Conservation (phyloP, 2,797 vertebrate genomes). For the Falco columbarius region DNA sequence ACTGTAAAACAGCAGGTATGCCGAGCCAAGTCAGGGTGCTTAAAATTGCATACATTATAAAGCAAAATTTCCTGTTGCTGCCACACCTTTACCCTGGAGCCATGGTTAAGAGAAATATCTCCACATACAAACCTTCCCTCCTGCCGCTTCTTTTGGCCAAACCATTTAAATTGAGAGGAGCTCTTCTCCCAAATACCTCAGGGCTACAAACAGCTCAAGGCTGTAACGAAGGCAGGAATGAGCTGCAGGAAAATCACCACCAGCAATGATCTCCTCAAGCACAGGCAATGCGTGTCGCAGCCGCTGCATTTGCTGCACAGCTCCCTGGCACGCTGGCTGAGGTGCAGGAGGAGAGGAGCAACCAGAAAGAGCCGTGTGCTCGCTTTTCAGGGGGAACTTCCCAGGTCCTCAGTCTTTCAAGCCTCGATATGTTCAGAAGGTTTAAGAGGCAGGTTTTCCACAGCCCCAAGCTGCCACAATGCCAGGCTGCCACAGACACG, state of each 20-base stretch:
- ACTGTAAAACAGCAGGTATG: background rate
- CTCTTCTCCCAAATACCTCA: background rate
- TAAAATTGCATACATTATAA: background rate
- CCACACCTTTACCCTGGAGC: background rate
- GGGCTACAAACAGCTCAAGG: background rate
- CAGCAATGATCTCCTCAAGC: background rate
- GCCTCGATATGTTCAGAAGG: background rate
- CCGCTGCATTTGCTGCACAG: background rate
- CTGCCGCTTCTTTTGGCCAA: background rate
- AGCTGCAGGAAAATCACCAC: background rate
- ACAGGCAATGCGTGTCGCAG: background rate
- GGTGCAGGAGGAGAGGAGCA: background rate
- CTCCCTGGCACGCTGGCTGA: background rate
- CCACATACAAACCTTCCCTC: background rate
- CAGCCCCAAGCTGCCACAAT: background rate
- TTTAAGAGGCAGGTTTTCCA: background rate
- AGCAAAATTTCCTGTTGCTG: background rate
- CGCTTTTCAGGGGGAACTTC: background rate
- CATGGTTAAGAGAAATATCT: background rate
- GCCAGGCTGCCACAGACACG: background rate
- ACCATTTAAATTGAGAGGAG: background rate
- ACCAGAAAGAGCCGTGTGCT: background rate
- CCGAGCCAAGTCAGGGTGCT: background rate
- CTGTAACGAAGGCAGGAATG: background rate
- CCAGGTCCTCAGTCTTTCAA: background rate